Percentiles rank a stretch among this genome's conserved stretches.
phyloP scores from a whole-genome alignment of 2,113 vertebrate species.

The Chinchilla lanigera region DNA sequence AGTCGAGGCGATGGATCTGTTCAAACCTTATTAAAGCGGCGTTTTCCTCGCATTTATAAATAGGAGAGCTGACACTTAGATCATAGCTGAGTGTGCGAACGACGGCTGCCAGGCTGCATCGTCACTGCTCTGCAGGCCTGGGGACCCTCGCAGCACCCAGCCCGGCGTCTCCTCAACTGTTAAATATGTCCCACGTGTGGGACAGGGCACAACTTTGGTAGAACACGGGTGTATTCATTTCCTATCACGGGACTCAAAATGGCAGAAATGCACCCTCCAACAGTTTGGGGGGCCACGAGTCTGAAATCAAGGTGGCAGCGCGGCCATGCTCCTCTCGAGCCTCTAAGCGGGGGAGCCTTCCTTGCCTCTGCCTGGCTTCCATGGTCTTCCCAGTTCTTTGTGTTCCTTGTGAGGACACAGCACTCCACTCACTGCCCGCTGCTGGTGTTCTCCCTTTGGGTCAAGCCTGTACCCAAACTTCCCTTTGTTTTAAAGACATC shows the following conservation, averaged over 20 bases:
- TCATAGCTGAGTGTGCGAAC: background rate
- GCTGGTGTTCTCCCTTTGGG: background rate
- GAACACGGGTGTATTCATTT: background rate
- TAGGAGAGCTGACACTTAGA: background rate
- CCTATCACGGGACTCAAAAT: background rate
- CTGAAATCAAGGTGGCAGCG: background rate
- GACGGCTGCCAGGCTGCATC: background rate
- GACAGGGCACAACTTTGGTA: background rate
- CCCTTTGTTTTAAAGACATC: background rate
- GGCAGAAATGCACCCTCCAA: background rate
- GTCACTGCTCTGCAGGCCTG: background rate
- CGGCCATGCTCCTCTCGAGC: background rate
- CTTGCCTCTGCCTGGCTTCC: background rate
- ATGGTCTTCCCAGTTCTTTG: too few species aligned
- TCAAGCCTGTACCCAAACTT: background rate
- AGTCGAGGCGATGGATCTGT: background rate
- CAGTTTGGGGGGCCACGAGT: background rate
- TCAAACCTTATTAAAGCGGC: background rate
- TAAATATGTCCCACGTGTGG: background rate
- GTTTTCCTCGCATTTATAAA: background rate
- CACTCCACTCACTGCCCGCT: background rate
- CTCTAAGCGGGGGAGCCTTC: background rate
- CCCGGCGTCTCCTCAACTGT: too few species aligned
- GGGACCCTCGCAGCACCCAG: background rate
- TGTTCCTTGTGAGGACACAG: background rate